These are phyloP conservation scores for Saccostrea cuccullata DNA, from an alignment of 1,140 invertebrate species.

Conservation along the genomic window DNA sequence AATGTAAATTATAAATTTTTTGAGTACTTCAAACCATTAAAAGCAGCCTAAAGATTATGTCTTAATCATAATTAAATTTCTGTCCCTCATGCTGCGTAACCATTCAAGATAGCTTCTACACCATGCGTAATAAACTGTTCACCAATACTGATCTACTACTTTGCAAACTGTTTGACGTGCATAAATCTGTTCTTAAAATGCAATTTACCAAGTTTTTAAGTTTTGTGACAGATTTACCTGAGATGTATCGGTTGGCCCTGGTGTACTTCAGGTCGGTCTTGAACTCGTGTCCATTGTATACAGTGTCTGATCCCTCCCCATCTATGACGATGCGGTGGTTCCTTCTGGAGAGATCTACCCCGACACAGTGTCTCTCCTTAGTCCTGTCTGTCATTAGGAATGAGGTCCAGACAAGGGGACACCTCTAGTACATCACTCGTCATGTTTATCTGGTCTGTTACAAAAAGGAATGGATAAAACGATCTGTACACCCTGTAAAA, in stretches of 20 bases:
- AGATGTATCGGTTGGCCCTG: constrained; percentile 59
- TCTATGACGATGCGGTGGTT: constrained; percentile 55
- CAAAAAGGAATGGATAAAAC: background rate
- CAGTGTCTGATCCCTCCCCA: constrained; percentile 59
- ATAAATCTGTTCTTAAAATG: too few relatives aligned
- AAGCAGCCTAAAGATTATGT: too few relatives aligned
- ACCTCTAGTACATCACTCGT: constrained; percentile 46
- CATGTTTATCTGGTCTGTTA: constrained; percentile 33
- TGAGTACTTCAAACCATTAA: too few relatives aligned
- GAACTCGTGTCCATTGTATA: constrained; percentile 62
- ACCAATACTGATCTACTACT: too few relatives aligned
- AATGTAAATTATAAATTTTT: background rate
- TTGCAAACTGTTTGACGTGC: too few relatives aligned
- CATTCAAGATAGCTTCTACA: too few relatives aligned
- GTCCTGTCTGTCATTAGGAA: constrained; percentile 51
- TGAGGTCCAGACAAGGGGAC: background rate
- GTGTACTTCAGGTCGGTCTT: constrained; percentile 56
- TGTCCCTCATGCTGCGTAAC: too few relatives aligned
- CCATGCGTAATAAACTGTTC: too few relatives aligned
- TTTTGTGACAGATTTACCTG: constrained; percentile 45
- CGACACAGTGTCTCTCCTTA: constrained; percentile 49
- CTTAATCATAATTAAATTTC: too few relatives aligned
- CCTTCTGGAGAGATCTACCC: background rate
- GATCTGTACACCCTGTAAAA: background rate
- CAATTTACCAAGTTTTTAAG: background rate